Base-by-base conservation (phyloP, 2,113 vertebrate species). In the Suricata suricatta region DNA sequence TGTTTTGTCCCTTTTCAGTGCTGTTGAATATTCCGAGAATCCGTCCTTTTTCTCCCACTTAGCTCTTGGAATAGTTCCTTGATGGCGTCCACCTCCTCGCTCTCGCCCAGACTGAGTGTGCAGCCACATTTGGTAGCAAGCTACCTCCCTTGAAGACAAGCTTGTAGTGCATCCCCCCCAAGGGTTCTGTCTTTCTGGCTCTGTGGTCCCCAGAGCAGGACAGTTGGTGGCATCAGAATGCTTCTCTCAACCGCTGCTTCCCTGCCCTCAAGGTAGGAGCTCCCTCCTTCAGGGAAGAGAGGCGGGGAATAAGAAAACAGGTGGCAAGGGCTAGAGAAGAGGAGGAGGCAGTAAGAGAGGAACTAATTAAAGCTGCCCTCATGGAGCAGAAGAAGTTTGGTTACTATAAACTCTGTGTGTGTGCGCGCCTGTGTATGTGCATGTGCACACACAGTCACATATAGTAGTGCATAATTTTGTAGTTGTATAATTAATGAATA, bases 401-500 rank as follows among this genome's bases (percentile, higher is more conserved):
- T 63, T 57, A 38, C 31, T 23, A 68, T 16, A 41, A 66, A 57
- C 0, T 29, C 4, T 83, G 25, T 63, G 60, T 68, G 41, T 72
- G 35, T 38, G 2, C 29, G 13, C 47, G 17, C 50, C 3, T 74
- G 1, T 38, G 27, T 17, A 7, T n/a, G 15, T 13, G 12, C 0
- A 12, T 9, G 19, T 7, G 33, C 15, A 52, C 47, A 64, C 23
- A 27, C 38, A 41, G 50, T 57, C 41, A 27, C 38, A 17, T 33
- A 2, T 29, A 54, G 44, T 47, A 47, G 44, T 47, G 44, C 44
- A 69, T 77, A 38, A 60, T 71, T 91, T 84, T 57, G 16, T 87
- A 47, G 90, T 91, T 71, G 50, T 69, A 71, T 76, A 80, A 88
- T 79, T 69, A 63, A 57, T 93, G 19, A 5, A 69, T 54, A 66